phyloP scores from a whole-genome alignment of 1,140 invertebrate species.

The Drosophila equinoxialis region DNA sequence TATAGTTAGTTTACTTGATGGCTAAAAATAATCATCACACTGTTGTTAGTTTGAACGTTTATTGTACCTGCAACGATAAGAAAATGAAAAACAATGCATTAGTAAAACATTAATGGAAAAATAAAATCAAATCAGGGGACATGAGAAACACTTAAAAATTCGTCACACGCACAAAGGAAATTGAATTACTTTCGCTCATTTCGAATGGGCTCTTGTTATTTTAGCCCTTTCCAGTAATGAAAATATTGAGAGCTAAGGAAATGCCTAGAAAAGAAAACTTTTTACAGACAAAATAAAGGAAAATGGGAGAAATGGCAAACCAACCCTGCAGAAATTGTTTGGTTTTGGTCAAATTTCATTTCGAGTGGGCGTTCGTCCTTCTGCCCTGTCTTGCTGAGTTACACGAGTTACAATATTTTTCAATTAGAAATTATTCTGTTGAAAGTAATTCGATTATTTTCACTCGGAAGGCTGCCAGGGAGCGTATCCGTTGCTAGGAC shows the following conservation, averaged over 20 bases:
- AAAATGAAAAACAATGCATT: not conserved
- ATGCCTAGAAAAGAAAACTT: conserved; percentile 29
- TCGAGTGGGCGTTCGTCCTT: conserved; percentile 25
- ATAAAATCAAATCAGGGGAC: conserved; percentile 32
- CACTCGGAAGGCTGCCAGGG: conserved; percentile 68
- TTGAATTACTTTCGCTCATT: conserved; percentile 31
- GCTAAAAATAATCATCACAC: no score
- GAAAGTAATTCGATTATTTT: conserved; percentile 83
- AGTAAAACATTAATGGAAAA: conserved; percentile 20
- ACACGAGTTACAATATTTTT: conserved; percentile 83
- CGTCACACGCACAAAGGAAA: conserved; percentile 65
- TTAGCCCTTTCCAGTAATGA: conserved; percentile 19
- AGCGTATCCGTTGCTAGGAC: conserved; percentile 43
- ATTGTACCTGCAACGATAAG: conserved; percentile 31
- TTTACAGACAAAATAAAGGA: not conserved
- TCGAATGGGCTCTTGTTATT: not conserved
- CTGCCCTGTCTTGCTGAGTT: conserved; percentile 31
- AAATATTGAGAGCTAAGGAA: conserved; percentile 28
- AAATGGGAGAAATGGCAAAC: conserved; percentile 4
- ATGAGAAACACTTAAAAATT: conserved; percentile 67
- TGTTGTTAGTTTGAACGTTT: not conserved
- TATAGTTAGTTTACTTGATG: no score
- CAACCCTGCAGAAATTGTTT: conserved; percentile 10
- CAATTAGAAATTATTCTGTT: conserved; percentile 83
- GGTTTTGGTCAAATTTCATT: conserved; percentile 17